phyloP scores from a whole-genome alignment of 1,140 invertebrate genomes.

The Artemia franciscana region DNA sequence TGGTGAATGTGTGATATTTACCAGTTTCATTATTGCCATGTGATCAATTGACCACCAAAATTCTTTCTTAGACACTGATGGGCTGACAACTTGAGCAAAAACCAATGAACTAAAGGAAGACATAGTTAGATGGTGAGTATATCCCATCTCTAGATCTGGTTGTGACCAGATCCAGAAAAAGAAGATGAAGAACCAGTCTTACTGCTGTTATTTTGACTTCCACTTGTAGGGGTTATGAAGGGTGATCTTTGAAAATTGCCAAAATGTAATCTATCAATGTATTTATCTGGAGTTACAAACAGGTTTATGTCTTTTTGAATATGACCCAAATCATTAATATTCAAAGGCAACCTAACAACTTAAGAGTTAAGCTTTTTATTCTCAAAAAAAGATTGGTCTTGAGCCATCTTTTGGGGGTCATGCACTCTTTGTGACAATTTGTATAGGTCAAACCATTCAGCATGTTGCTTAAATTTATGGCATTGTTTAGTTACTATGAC shows the following conservation, averaged over 20 bases:
- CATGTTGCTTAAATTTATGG: too few species aligned
- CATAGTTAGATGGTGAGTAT: not conserved
- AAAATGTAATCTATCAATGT: not conserved
- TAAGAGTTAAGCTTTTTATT: too few species aligned
- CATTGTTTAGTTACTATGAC: too few species aligned
- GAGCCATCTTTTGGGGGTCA: too few species aligned
- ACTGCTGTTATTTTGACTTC: not conserved
- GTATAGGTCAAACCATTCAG: too few species aligned
- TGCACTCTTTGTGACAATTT: too few species aligned
- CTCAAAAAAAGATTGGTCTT: too few species aligned
- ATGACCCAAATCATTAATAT: too few species aligned
- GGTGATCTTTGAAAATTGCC: not conserved
- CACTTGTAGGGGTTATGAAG: not conserved
- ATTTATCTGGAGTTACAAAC: not conserved
- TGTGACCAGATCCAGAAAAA: not conserved
- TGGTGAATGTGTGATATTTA: not conserved
- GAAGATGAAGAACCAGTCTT: not conserved
- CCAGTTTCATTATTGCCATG: not conserved
- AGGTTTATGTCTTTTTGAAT: too few species aligned
- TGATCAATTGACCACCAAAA: not conserved
- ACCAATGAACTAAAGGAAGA: not conserved
- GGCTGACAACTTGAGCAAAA: not conserved
- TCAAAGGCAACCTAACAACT: too few species aligned
- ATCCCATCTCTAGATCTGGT: not conserved
- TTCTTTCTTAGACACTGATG: not conserved